Evolutionary conservation across 53 echinoderm and acorn worm species (phyloP), one percentile per base, ranked within the genome.

Genomic region (Echinometra lucunter): DNA sequence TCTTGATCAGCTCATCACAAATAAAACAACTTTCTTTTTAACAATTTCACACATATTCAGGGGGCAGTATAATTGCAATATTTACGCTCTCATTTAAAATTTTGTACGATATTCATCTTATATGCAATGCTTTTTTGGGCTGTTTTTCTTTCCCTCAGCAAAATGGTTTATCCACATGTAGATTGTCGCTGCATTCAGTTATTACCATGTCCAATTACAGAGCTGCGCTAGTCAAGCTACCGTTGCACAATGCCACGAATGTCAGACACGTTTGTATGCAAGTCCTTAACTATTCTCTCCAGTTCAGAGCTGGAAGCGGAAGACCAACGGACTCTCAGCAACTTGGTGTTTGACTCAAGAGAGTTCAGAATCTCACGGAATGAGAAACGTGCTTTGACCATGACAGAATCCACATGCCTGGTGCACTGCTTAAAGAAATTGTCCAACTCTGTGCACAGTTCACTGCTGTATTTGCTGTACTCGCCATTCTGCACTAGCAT

Each of bases 401-500:
- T 93, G 55, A 99, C 67, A 2, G 96, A 96, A 56, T 99, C 99
- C 95, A 98, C 83, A 91, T 99, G 97, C 83, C 95, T 96, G 27
- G 96, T 96, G 88, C 97, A 99, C 37, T 95, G 90, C 45, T 94
- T 95, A 88, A 96, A 96, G 95, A 97, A 97, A 45, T 97, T 95
- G 58, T 99, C 96, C 34, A 97, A 88, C 21, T 97, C 96, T 19
- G 90, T 83, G 90, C 98, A 99, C 19, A 99, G 94, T 66, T 99
- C 96, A 47, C 93, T 94, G 95, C 97, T 96, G 40, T 94, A 90
- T 63, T 94, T 94, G 40, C 89, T 91, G 82, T 95, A 99, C 44
- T 99, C 96, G 58, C 97, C 67, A 58, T 91, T 96, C 35, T 99
- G 93, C 18, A 97, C 82, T 17, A 99, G 95, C 15, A 96, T 92